Base-by-base conservation (phyloP, 2,888 invertebrate species). In the Apamea monoglypha region DNA sequence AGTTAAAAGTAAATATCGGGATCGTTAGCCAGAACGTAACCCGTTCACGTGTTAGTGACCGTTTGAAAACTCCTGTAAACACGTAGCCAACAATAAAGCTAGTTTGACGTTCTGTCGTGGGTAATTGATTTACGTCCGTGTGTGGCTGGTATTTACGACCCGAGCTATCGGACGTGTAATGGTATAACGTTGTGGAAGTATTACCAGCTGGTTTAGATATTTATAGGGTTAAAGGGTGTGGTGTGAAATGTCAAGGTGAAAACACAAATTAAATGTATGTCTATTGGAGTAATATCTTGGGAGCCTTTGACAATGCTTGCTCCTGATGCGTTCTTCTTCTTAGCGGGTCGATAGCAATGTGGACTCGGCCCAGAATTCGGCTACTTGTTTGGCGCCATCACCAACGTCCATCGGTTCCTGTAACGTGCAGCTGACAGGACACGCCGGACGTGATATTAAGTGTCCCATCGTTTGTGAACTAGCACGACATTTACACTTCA, bases 81-180 rank as follows among this genome's bases (percentile, higher is more conserved):
- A 81, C 85, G 86, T 85, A 83, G 79, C 82, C 78, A 89, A 90
- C 90, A 89, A 90, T 91, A 91, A 91, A 92, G 92, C 91, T 89
- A 90, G 82, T 88, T 87, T 89, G 86, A 90, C 90, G 89, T 92
- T 93, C 91, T 93, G 92, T 93, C 92, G 89, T 72, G 80, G 80
- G 89, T 94, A 93, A 94, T 94, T 93, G 93, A 94, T 94, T 94
- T 92, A 93, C 88, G 91, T 88, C 80, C 86, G 84, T 85, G 86
- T 90, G 83, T 86, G 82, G 81, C 84, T 77, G 83, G 84, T 91
- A 90, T 89, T 89, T 90, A 89, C 88, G 81, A 84, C 67, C 68
- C 25, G 10, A 77, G 63, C 76, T 50, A 69, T 76, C 56, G 82
- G 79, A 68, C 72, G 69, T 78, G 79, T 83, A 66, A 79, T 66